Evolutionary conservation across 1,140 invertebrate species (phyloP), one percentile per base, ranked within the genome.

Genomic region (Drosophila funebris): DNA sequence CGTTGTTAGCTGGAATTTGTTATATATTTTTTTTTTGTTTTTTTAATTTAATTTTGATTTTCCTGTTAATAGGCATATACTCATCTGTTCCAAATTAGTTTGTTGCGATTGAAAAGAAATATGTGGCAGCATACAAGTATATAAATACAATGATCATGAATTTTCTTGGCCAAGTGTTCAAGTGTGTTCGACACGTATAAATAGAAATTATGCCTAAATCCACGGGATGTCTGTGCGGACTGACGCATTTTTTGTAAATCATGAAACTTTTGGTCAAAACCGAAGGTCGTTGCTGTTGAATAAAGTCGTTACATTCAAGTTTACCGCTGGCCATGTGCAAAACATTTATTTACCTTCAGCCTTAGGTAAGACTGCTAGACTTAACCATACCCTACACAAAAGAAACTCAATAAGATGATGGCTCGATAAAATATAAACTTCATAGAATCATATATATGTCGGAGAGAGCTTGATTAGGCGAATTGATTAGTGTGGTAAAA

Each of bases 61-160:
- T 70, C 66, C 31, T 81, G 81, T 72, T 87, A 85, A 85, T 87
- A 71, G 73, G 31, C 73, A 29, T 44, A 80, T 70, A 80, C 39
- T 81, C 73, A 87, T 71, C 52, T 58, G 39, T 61, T 48, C 52
- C n/a, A 37, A 71, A 74, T 71, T 68, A 68, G 77, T 81, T 76
- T 29, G 57, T 50, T 81, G 37, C 60, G 63, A 74, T 80, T 76
- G 41, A 54, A 70, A 36, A 36, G 54, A 62, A 80, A 69, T 52
- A 48, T 52, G 46, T 50, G 64, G 31, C 53, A 64, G 24, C 22
- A 52, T 39, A 62, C 18, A 37, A 37, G 13, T 2, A 57, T 24
- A 27, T 31, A 20, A 11, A 36, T 46, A 31, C 16, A 29, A 39
- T 58, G 53, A 18, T 27, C 27, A 67, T 62, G 58, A 36, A 46